Base-by-base conservation (phyloP, 2,113 vertebrate genomes). In the Fulmarus glacialis region DNA sequence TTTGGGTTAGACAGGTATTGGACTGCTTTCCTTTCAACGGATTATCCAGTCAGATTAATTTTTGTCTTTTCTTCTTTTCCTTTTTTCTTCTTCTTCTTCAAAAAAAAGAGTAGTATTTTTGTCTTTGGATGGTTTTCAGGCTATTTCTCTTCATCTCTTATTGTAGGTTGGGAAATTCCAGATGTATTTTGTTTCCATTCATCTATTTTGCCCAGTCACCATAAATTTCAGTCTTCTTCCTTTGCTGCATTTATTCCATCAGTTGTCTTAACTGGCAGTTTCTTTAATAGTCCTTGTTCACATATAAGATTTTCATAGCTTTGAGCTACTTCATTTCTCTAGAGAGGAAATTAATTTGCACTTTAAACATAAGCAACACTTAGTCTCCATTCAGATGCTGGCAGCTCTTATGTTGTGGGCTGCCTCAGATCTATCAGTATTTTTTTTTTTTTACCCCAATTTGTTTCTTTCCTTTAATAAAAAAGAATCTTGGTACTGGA, bases 271-370 rank as follows among this genome's bases (percentile, higher is more conserved):
- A 89, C 81, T 77, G 70, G 74, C 83, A 97, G 84, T 80, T 97
- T 95, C 84, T 89, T 89, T 90, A 91, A 82, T 72, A 89, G 66
- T 72, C 73, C 58, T 89, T 85, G 56, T 82, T 94, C 95, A 94
- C 3, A 0, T 87, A 85, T 30, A 75, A 94, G 91, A 72, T 80
- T 96, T 96, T 94, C 87, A 82, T 89, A 96, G 89, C 91, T 96
- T 85, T 95, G 62, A 97, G 91, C 91, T 82, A 93, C 89, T 93
- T 93, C 70, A 87, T 91, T 87, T 96, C 87, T 94, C 93, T 47
- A 66, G 81, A 91, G 91, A 94, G 89, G 83, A 96, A 94, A 94
- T 80, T 93, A 96, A 94, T 97, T 96, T 97, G 84, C 94, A 96
- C 93, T 96, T 97, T 96, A 95, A 96, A 96, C 64, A 87, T 82